These are phyloP conservation scores for Acropternis orthonyx DNA, from an alignment of 2,797 vertebrate species.

Conservation along the genomic window DNA sequence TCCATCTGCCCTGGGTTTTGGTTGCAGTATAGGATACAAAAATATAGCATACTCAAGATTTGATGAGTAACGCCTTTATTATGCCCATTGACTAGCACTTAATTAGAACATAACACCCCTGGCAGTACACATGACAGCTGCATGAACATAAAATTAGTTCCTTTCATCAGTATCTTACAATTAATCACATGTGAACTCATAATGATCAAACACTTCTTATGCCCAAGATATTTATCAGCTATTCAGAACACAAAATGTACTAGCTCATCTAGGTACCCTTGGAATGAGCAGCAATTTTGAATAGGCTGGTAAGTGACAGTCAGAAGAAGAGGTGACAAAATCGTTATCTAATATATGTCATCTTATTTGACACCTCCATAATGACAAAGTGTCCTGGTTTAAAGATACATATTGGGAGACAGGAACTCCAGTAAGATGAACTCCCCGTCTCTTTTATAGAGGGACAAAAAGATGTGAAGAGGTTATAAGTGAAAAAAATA, in stretches of 20 bases:
- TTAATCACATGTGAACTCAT: constrained; percentile 50
- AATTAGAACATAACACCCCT: constrained; percentile 13
- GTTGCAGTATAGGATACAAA: neutral
- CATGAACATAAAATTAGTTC: constrained; percentile 25
- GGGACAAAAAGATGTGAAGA: neutral
- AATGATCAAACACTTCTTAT: constrained; percentile 21
- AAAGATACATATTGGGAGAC: neutral
- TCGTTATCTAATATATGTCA: neutral
- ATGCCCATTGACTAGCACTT: neutral
- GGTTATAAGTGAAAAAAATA: neutral
- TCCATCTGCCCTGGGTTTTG: neutral
- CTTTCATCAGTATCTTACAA: constrained; percentile 24
- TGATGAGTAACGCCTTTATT: constrained; percentile 40
- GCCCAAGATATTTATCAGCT: constrained; percentile 26
- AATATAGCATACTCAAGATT: neutral
- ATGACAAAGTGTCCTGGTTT: neutral
- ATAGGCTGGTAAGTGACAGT: neutral
- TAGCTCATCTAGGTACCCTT: neutral
- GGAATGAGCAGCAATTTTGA: neutral
- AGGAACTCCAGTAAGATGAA: neutral
- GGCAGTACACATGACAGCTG: neutral
- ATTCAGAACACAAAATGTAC: neutral
- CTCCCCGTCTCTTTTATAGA: neutral
- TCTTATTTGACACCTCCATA: neutral
- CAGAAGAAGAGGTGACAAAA: neutral